Percentiles rank a stretch among this genome's conserved stretches.
These are phyloP conservation scores for Galeruca laticollis DNA, from an alignment of 2,888 invertebrate genomes.

Conservation along the genomic window DNA sequence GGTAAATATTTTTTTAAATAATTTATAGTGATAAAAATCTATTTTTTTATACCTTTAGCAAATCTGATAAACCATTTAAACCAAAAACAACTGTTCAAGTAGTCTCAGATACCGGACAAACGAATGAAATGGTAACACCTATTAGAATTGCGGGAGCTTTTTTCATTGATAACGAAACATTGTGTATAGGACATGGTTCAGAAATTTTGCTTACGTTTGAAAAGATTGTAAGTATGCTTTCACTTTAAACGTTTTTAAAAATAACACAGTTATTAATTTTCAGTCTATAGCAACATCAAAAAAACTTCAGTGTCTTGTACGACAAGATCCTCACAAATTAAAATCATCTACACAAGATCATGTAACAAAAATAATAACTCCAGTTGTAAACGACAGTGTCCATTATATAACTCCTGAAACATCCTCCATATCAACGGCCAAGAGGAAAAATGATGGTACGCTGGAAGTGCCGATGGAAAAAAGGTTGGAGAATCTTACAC, in stretches of 20 bases:
- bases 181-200: slow-evolving; percentile 73
- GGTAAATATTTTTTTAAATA: slow-evolving; percentile 66
- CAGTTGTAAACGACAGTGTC: slow-evolving; percentile 66
- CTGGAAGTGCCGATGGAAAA: slow-evolving; percentile 85
- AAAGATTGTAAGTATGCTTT: slow-evolving; percentile 66
- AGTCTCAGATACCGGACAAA: slow-evolving; percentile 69
- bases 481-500: slow-evolving; percentile 82
- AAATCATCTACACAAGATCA: slow-evolving; percentile 54
- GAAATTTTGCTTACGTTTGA: slow-evolving; percentile 72
- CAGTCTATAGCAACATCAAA: slow-evolving; percentile 58
- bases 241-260: neutral
- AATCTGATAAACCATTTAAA: slow-evolving; percentile 73
- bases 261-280: slow-evolving; percentile 26
- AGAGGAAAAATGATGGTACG: slow-evolving; percentile 62
- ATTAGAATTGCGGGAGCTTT: slow-evolving; percentile 70
- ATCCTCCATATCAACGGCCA: slow-evolving; percentile 50
- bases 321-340: slow-evolving; percentile 62
- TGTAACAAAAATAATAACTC: slow-evolving; percentile 64
- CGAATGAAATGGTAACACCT: slow-evolving; percentile 67
- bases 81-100: slow-evolving; percentile 74
- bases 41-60: slow-evolving; percentile 56
- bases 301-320: slow-evolving; percentile 68
- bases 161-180: slow-evolving; percentile 63
- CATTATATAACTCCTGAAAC: slow-evolving; percentile 68
- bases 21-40: neutral